These are phyloP conservation scores for Tetramorium alpestre DNA, from an alignment of 1,140 invertebrate species.

Conservation along the genomic window DNA sequence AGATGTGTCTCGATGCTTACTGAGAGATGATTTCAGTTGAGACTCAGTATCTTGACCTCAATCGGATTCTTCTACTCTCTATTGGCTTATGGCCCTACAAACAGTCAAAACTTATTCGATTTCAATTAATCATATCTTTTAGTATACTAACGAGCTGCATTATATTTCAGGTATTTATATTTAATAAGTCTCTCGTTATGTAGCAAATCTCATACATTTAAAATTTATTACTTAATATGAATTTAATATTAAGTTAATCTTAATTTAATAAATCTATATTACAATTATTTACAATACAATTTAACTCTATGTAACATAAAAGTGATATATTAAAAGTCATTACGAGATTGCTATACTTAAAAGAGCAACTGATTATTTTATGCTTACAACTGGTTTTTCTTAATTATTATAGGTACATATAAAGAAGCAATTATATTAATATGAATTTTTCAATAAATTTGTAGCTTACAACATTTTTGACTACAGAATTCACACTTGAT, in stretches of 20 bases:
- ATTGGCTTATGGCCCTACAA: constrained; percentile 18
- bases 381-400: background rate
- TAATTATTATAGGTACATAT: background rate
- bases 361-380: background rate
- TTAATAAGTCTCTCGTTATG: background rate
- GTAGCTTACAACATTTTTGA: background rate
- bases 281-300: background rate
- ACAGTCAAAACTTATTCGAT: background rate
- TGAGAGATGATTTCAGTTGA: background rate
- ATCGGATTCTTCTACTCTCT: constrained; percentile 1
- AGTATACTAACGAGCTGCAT: background rate
- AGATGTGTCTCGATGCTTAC: background rate
- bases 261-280: no score
- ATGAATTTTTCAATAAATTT: background rate
- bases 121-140: background rate
- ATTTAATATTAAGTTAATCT: background rate
- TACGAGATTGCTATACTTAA: background rate
- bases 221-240: constrained; percentile 1
- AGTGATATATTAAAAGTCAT: background rate
- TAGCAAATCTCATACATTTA: background rate
- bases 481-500: background rate
- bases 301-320: background rate
- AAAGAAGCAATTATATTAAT: background rate
- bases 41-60: background rate
- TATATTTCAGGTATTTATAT: constrained; percentile 5